Evolutionary conservation across 2,797 vertebrate genomes (phyloP).

Genomic region (Leptodactylus fallax): DNA sequence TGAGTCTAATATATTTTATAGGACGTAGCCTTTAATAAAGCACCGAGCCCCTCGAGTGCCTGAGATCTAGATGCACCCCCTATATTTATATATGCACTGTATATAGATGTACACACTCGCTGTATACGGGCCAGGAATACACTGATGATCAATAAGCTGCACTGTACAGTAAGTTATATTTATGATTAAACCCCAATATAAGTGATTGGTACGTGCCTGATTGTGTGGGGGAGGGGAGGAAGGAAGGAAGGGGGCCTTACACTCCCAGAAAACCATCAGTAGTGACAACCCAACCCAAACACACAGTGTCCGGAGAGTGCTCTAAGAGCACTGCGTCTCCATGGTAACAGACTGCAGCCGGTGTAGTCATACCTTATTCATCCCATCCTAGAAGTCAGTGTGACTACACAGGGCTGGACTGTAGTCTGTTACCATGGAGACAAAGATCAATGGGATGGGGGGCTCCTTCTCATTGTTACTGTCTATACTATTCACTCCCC

Average conservation of each 20-base stretch:
- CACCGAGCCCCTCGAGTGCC: slow-evolving; percentile 33
- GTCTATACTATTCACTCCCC: not conserved
- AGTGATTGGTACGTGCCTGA: too few relatives aligned
- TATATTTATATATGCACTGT: slow-evolving; percentile 25
- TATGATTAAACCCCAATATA: slow-evolving; percentile 35
- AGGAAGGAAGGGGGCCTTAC: too few relatives aligned
- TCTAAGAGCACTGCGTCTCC: too few relatives aligned
- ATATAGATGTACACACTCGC: not conserved
- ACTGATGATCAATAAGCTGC: slow-evolving; percentile 6
- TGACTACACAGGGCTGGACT: not conserved
- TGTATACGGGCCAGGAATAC: not conserved
- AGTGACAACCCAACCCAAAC: too few relatives aligned
- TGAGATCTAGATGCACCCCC: not conserved
- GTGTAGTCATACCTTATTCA: too few relatives aligned
- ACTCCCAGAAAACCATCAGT: too few relatives aligned
- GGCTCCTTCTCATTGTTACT: too few relatives aligned
- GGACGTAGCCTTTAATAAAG: not conserved
- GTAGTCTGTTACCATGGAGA: not conserved
- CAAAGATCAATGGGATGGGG: too few relatives aligned
- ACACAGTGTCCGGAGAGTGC: too few relatives aligned
- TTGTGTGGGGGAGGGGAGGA: not conserved
- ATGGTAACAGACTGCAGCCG: too few relatives aligned
- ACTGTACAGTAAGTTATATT: slow-evolving; percentile 48
- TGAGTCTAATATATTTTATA: slow-evolving; percentile 25
- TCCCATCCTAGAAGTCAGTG: too few relatives aligned